A percentile compares a stretch with the other conserved stretches of the same genome.
These are phyloP conservation scores for Poeciliopsis presidionis DNA, from an alignment of 2,797 vertebrate genomes.

Conservation along the genomic window DNA sequence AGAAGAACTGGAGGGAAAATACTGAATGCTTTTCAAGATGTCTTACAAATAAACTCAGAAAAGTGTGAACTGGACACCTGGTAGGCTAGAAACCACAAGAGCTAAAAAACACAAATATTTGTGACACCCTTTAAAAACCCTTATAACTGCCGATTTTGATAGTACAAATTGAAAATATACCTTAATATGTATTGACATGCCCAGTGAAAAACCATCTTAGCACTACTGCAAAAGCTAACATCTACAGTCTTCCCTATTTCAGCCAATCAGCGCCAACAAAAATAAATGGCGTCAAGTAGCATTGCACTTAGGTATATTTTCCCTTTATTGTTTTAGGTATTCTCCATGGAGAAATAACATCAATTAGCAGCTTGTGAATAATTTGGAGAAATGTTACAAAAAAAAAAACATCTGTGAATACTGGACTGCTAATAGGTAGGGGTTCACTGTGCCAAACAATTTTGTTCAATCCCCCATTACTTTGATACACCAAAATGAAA, in stretches of 20 bases:
- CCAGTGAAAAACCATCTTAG: not conserved
- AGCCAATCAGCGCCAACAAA: not conserved
- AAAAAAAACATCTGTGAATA: not conserved
- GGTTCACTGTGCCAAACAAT: not conserved
- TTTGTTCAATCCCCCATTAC: not conserved
- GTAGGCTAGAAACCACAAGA: not conserved
- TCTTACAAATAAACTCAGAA: too few species aligned
- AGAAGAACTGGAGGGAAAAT: too few species aligned
- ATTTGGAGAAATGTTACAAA: not conserved
- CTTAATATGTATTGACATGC: not conserved
- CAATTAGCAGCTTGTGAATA: not conserved
- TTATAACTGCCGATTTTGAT: not conserved
- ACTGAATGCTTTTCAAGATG: too few species aligned
- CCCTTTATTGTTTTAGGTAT: not conserved
- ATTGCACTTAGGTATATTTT: not conserved
- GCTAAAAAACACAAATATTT: not conserved
- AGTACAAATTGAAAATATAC: not conserved
- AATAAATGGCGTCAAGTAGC: not conserved
- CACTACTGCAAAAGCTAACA: not conserved
- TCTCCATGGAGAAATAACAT: too few species aligned
- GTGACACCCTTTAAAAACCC: not conserved
- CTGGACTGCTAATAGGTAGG: not conserved
- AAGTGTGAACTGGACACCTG: not conserved
- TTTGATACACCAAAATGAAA: not conserved
- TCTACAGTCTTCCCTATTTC: not conserved